phyloP scores from a whole-genome alignment of 2,888 invertebrate genomes.

The Lepidochitona cinerea region DNA sequence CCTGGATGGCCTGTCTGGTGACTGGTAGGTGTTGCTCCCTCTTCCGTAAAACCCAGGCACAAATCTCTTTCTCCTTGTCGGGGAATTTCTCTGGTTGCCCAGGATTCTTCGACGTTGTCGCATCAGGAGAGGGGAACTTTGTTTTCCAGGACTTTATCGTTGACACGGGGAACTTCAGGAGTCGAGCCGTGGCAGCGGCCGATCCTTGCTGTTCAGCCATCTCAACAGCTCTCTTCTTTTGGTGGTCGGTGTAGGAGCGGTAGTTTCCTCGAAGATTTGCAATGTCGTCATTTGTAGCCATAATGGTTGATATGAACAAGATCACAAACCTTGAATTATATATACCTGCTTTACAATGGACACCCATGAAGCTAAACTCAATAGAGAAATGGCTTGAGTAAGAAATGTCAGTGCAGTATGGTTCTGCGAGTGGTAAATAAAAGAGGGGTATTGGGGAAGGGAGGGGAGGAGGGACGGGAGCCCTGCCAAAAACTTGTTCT shows the following conservation, averaged over 20 bases:
- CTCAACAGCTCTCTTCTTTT: neutral
- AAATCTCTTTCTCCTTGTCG: neutral
- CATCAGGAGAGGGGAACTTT: neutral
- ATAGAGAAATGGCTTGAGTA: too few relatives aligned
- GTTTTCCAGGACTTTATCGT: neutral
- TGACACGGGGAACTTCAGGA: neutral
- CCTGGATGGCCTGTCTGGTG: neutral
- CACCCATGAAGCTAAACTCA: too few relatives aligned
- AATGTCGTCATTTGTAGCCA: too few relatives aligned
- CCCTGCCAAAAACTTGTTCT: too few relatives aligned
- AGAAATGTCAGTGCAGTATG: too few relatives aligned
- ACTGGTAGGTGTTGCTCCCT: neutral
- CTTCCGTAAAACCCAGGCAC: neutral
- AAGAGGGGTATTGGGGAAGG: too few relatives aligned
- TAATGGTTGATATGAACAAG: too few relatives aligned
- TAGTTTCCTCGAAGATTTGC: neutral
- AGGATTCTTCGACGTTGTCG: neutral
- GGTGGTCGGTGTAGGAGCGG: neutral
- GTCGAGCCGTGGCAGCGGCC: neutral
- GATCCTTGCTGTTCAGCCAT: neutral
- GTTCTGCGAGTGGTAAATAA: too few relatives aligned
- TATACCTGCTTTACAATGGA: too few relatives aligned
- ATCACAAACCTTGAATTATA: too few relatives aligned
- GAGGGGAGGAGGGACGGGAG: too few relatives aligned
- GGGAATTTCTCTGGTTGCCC: neutral